A percentile compares a stretch with the other conserved stretches of the same genome.
Evolutionary conservation across 2,113 vertebrate species (phyloP).

Genomic region (Cyanoliseus patagonus): DNA sequence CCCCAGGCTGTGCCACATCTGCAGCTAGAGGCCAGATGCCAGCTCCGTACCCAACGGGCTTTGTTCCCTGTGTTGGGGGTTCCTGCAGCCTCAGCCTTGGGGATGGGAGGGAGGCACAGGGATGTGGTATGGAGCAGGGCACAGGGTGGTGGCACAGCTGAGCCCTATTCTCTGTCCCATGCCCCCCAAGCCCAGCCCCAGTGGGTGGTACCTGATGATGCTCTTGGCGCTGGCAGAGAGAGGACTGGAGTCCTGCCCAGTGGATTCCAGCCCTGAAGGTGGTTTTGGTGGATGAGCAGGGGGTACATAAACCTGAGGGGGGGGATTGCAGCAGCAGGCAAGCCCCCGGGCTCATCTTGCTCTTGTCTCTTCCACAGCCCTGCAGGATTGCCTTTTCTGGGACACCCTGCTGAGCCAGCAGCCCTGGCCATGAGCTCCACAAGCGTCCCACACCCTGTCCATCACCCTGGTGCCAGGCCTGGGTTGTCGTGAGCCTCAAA

Average conservation of each 20-base stretch:
- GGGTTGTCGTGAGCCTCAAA: not conserved
- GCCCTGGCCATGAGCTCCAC: fast-evolving
- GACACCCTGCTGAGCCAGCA: constrained; percentile 4
- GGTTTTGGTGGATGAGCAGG: not conserved
- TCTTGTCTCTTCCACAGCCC: not conserved
- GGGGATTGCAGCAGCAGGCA: not conserved
- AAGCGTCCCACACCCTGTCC: fast-evolving
- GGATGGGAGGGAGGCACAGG: not conserved
- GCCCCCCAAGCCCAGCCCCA: not conserved
- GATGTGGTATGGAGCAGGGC: not conserved
- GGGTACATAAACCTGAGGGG: not conserved
- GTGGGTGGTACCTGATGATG: not conserved
- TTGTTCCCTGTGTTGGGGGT: not conserved
- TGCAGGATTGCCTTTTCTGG: not conserved
- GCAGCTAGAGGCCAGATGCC: not conserved
- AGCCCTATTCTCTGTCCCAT: not conserved
- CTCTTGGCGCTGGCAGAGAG: not conserved
- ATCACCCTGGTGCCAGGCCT: not conserved
- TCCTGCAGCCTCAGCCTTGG: not conserved
- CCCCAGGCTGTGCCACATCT: not conserved
- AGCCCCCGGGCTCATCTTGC: fast-evolving
- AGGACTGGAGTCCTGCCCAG: not conserved
- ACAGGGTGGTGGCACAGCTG: fast-evolving
- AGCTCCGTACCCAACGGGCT: not conserved
- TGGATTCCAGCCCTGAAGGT: fast-evolving